These are phyloP conservation scores for Gasteruption jaculator DNA, from an alignment of 2,888 invertebrate species.

Conservation along the genomic window DNA sequence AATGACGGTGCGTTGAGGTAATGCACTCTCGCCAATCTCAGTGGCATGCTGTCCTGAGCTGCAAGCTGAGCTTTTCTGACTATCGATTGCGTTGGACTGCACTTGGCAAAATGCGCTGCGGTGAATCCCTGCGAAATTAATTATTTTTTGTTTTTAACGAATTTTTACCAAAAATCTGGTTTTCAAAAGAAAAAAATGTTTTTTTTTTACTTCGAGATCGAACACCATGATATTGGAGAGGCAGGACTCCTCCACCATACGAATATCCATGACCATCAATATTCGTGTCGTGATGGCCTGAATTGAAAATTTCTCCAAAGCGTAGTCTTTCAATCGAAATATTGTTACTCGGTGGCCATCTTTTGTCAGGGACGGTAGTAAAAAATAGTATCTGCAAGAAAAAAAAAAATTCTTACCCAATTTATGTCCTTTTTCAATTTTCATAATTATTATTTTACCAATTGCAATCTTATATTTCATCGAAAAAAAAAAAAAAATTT, in stretches of 20 bases:
- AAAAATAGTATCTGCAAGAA: slow-evolving; percentile 39
- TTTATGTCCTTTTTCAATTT: too few species aligned
- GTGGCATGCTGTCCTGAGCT: slow-evolving; percentile 48
- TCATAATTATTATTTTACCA: neutral
- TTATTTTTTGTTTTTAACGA: neutral
- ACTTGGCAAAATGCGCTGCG: slow-evolving; percentile 43
- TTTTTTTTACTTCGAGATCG: slow-evolving; percentile 47
- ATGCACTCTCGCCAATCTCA: slow-evolving; percentile 41
- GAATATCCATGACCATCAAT: slow-evolving; percentile 45
- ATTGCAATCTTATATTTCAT: too few species aligned
- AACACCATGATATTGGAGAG: slow-evolving; percentile 45
- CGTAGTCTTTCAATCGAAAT: slow-evolving; percentile 35
- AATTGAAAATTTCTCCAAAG: slow-evolving; percentile 42
- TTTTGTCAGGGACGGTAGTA: slow-evolving; percentile 43
- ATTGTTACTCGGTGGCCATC: slow-evolving; percentile 47
- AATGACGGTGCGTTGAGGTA: slow-evolving; percentile 42
- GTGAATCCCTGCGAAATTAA: slow-evolving; percentile 36
- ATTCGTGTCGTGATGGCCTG: slow-evolving; percentile 40
- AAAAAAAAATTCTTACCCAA: slow-evolving; percentile 4
- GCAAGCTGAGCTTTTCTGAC: slow-evolving; percentile 45
- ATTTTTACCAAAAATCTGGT: neutral
- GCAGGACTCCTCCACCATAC: slow-evolving; percentile 42
- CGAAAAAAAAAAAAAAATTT: neutral
- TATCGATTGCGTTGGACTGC: slow-evolving; percentile 41
- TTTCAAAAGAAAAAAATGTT: slow-evolving; percentile 1